A percentile compares a stretch with the other conserved stretches of the same genome.
Conservation (phyloP, 2,888 invertebrate species). For the Mythimna pallens region DNA sequence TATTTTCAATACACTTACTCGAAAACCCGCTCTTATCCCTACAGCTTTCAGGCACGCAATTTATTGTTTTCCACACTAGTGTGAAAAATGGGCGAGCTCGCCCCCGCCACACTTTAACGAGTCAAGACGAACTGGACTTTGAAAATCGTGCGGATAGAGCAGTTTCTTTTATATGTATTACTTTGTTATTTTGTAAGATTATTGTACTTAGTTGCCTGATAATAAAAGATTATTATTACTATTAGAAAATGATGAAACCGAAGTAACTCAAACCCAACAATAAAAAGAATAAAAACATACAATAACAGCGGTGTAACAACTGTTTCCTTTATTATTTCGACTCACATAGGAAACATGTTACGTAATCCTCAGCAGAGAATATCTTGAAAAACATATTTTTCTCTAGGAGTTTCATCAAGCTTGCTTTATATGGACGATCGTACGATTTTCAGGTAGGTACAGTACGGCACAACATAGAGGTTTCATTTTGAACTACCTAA, state of each 20-base stretch:
- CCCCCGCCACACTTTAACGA: no score
- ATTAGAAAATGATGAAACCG: not conserved
- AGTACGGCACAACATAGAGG: not conserved
- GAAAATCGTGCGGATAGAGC: no score
- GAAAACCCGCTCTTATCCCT: no score
- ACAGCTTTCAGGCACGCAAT: no score
- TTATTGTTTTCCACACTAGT: no score
- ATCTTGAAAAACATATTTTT: slow-evolving; percentile 54
- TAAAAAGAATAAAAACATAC: slow-evolving; percentile 8
- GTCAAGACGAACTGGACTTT: no score
- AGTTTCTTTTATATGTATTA: no score
- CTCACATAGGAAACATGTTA: slow-evolving; percentile 16
- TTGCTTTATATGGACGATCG: slow-evolving; percentile 9
- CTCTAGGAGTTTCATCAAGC: slow-evolving; percentile 25
- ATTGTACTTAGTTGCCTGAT: no score
- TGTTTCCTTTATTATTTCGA: slow-evolving; percentile 29
- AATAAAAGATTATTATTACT: no score
- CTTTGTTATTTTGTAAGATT: no score
- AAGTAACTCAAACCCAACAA: not conserved
- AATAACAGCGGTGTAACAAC: slow-evolving; percentile 7
- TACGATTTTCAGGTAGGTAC: slow-evolving; percentile 17
- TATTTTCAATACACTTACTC: no score
- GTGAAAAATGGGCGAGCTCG: no score
- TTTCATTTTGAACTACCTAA: not conserved
- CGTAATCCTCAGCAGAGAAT: slow-evolving; percentile 18